Conservation (phyloP, 2,797 vertebrate species). For the Mormyrus hasselquistii region DNA sequence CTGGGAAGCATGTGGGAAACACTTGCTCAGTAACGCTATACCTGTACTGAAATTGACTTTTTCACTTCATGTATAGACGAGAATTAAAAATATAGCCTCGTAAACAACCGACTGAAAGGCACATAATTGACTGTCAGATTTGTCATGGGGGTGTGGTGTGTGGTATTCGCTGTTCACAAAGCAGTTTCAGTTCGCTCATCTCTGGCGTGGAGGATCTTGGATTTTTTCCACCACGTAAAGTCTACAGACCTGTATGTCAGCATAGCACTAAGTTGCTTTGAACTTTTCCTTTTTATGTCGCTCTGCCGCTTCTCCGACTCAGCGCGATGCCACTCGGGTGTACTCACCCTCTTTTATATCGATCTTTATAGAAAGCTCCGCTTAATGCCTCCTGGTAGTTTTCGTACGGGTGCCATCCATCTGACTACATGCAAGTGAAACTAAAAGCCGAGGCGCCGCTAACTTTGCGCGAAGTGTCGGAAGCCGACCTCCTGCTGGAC, state of each 20-base stretch:
- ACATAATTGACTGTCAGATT: neutral
- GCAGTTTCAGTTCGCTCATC: neutral
- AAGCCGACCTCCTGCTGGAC: neutral
- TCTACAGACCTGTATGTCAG: neutral
- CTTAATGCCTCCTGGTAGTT: neutral
- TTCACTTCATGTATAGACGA: neutral
- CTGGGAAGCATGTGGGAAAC: neutral
- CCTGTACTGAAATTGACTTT: neutral
- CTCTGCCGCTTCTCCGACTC: neutral
- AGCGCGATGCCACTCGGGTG: neutral
- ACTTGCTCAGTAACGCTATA: neutral
- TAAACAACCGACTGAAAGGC: neutral
- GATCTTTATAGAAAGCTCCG: neutral
- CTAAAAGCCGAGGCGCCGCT: neutral
- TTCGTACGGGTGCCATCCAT: neutral
- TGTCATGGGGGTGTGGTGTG: neutral
- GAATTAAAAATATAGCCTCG: neutral
- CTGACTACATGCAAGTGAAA: neutral
- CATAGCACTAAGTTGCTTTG: neutral
- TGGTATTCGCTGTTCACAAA: neutral
- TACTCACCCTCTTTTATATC: neutral
- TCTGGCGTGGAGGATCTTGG: neutral
- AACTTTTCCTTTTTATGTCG: neutral
- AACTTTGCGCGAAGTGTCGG: neutral
- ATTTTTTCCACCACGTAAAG: neutral